Percentiles rank a stretch among this genome's conserved stretches.
These are phyloP conservation scores for Mongoloraphidia duomilia DNA, from an alignment of 2,888 invertebrate genomes.

Conservation along the genomic window DNA sequence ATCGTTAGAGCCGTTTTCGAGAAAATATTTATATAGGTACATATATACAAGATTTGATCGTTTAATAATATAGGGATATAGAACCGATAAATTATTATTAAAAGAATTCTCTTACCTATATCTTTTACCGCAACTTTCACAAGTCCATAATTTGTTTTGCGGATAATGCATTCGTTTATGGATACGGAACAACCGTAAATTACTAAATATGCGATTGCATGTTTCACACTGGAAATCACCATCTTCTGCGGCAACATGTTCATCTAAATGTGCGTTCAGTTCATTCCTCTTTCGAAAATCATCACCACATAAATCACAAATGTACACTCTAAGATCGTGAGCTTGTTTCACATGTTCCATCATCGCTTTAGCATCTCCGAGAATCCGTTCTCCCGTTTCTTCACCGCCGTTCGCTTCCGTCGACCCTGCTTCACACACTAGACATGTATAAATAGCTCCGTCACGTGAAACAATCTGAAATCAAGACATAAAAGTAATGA, in stretches of 20 bases:
- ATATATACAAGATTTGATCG: too few species aligned
- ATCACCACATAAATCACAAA: conserved; percentile 54
- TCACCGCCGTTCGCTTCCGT: conserved; percentile 19
- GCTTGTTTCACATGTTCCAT: conserved; percentile 42
- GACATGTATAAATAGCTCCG: conserved; percentile 37
- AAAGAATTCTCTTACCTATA: conserved; percentile 33
- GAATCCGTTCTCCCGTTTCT: conserved; percentile 21
- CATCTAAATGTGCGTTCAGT: conserved; percentile 46
- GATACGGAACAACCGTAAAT: conserved; percentile 42
- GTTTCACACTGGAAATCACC: conserved; percentile 49
- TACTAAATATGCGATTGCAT: conserved; percentile 45
- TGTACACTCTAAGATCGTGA: conserved; percentile 50
- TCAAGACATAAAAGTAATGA: conserved; percentile 6
- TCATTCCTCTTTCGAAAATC: conserved; percentile 50
- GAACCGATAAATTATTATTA: neutral
- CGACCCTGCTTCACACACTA: conserved; percentile 30
- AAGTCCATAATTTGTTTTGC: conserved; percentile 45
- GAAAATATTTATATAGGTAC: too few species aligned
- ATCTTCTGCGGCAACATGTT: conserved; percentile 43
- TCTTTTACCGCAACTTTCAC: conserved; percentile 48
- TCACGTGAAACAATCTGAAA: conserved; percentile 22
- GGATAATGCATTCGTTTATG: conserved; percentile 51
- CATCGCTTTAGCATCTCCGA: conserved; percentile 41
- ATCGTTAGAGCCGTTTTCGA: too few species aligned
- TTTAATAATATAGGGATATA: too few species aligned